Evolutionary conservation across 2,113 vertebrate genomes (phyloP), one percentile per base, ranked within the genome.

Genomic region (Excalfactoria chinensis): DNA sequence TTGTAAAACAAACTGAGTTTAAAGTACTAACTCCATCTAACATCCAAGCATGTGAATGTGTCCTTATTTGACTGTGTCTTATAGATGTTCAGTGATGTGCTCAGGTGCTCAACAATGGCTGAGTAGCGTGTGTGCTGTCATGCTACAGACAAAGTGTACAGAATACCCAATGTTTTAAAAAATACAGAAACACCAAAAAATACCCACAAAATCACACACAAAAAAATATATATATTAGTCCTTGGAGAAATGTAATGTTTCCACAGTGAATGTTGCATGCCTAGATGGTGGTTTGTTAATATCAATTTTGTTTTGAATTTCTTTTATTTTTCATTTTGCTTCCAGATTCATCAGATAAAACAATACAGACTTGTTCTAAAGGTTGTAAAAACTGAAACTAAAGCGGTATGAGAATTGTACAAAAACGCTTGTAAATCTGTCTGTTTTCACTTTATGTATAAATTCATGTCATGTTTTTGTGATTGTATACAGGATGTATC

Each of bases 201-300:
- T 91, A 15, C 43, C 13, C 95, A 88, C 96, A 98, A 97, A 97
- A 97, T 96, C 40, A 41, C 37, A 37, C 95, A 95, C 34, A 80
- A 68, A 93, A 79, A 76, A 84, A 89, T n/a, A 94, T 10, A 37
- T 37, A 88, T 62, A 93, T 69, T 97, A 97, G 96, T 98, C 97
- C 96, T 98, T 97, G 97, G 95, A 98, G 97, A 98, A 97, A 97
- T 97, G 97, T 97, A 98, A 98, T 98, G 98, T 99, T 99, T 99
- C 98, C 98, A 98, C 98, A 96, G 94, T 98, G 98, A 98, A 98
- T 98, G 98, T 99, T 99, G 99, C 99, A 99, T 99, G 99, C 98
- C 95, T 96, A 97, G 98, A 97, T 98, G 98, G 98, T 98, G 97
- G 98, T 98, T 98, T 98, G 97, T 98, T 98, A 94, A 97, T 98